Evolutionary conservation across 2,888 invertebrate species (phyloP), one percentile per base, ranked within the genome.

Genomic region (Harpalus rufipes): DNA sequence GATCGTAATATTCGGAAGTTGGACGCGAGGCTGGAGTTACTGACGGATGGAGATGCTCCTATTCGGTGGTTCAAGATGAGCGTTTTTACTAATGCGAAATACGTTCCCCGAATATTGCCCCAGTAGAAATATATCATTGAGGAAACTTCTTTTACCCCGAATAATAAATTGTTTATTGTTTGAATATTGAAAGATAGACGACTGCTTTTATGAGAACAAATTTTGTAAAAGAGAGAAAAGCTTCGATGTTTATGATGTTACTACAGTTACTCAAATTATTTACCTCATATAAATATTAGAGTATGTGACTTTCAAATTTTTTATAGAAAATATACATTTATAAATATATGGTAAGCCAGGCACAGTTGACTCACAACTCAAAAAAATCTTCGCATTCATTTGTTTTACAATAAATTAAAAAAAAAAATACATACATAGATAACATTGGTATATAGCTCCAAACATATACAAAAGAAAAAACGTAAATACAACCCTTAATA

Each of bases 141-240:
- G 74, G 44, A 51, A 74, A 74, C 74, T 74, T 74, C 74, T 56
- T 74, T 18, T 72, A 72, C 44, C 16, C 16, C 16, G 56, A 74
- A 74, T 74, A 74, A 74, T 74, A 74, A 74, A 74, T 74, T 74
- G 74, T 74, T 74, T 74, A 56, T 74, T 74, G 74, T 68, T 32
- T 14, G 68, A 68, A 68, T 68, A 68, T 68, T 68, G 68, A 68
- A 68, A 68, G 14, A 68, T n/a, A 4, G 1, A 7, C 32, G 68
- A 39, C 14, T 8, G 32, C 25, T 68, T n/a, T 51, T 68, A 68
- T 68, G 7, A 51, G 2, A 51, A 51, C 44, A 51, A 10, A 51
- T 51, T 51, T 12, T 51, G 44, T 12, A 10, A 51, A 51, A 12
- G 44, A 12, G 44, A 44, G 1, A 44, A 44, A 7, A 44, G 44